Conservation (phyloP, 1,140 invertebrate genomes). For the Leptopilina clavipes region DNA sequence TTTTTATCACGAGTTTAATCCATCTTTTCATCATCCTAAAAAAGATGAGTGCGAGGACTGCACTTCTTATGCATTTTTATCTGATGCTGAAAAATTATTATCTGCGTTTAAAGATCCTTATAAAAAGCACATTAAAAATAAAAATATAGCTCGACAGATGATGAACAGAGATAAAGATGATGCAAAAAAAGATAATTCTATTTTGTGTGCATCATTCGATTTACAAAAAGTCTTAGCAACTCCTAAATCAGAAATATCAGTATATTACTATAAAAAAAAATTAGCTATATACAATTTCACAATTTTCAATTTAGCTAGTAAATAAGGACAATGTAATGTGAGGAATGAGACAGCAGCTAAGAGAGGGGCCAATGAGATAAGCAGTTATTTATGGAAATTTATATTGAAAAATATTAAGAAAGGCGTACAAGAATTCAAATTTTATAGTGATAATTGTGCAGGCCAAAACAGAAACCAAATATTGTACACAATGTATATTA, state of each 20-base stretch:
- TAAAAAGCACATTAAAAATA: slow-evolving; percentile 10
- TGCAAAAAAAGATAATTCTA: neutral
- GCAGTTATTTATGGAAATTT: slow-evolving; percentile 57
- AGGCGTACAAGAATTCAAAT: slow-evolving; percentile 26
- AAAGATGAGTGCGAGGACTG: slow-evolving; percentile 39
- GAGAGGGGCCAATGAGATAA: slow-evolving; percentile 70
- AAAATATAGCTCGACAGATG: neutral
- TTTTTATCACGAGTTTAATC: slow-evolving; percentile 35
- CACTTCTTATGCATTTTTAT: neutral
- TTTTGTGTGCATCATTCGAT: slow-evolving; percentile 41
- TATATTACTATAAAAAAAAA: slow-evolving; percentile 67
- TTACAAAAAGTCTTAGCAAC: slow-evolving; percentile 44
- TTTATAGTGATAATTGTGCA: slow-evolving; percentile 62
- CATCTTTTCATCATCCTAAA: slow-evolving; percentile 24
- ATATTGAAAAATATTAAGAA: neutral
- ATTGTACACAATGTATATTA: slow-evolving; percentile 40
- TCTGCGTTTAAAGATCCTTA: neutral
- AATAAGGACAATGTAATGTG: slow-evolving; percentile 64
- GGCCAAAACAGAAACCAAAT: slow-evolving; percentile 66
- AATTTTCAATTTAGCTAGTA: slow-evolving; percentile 58
- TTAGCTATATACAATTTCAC: slow-evolving; percentile 72
- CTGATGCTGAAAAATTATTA: neutral
- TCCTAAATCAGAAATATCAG: slow-evolving; percentile 49
- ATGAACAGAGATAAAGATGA: slow-evolving; percentile 38
- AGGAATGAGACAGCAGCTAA: slow-evolving; percentile 72